phyloP scores from a whole-genome alignment of 2,797 vertebrate species.

The Lycodopsis pacificus region DNA sequence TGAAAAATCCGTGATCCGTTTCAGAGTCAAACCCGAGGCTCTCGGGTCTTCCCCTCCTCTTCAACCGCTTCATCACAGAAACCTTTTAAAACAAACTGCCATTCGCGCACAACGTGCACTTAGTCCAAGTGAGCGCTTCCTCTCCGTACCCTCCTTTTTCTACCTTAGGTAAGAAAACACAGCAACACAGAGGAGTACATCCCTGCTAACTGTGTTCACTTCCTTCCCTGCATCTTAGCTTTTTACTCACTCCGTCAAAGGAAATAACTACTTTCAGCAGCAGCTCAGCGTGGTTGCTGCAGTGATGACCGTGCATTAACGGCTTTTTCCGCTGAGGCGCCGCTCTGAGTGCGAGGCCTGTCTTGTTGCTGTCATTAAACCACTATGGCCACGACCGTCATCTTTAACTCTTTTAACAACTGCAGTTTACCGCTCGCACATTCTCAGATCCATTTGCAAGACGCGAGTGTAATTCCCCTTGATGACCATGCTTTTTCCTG shows the following conservation, averaged over 20 bases:
- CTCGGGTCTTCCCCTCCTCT: neutral
- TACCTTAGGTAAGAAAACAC: neutral
- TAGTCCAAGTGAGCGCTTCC: neutral
- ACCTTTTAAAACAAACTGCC: conserved; percentile 8
- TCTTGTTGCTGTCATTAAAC: conserved; percentile 66
- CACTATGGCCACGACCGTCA: conserved; percentile 31
- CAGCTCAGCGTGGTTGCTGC: conserved; percentile 45
- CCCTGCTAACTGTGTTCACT: conserved; percentile 22
- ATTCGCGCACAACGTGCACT: conserved; percentile 15
- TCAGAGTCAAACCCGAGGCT: conserved; percentile 55
- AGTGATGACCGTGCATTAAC: conserved; percentile 65
- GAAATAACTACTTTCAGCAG: conserved; percentile 60
- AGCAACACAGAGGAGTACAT: neutral
- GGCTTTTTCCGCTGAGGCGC: conserved; percentile 47
- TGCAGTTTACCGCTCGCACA: conserved; percentile 60
- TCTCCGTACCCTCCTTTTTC: neutral
- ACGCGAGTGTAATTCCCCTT: conserved; percentile 52
- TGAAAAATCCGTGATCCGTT: conserved; percentile 67
- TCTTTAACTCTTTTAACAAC: conserved; percentile 38
- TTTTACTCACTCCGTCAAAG: conserved; percentile 56
- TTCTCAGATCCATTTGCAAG: conserved; percentile 63
- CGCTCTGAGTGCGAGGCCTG: conserved; percentile 46
- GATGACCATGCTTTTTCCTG: conserved; percentile 49
- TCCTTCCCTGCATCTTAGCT: conserved; percentile 25
- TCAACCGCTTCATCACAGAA: conserved; percentile 12